Base-by-base conservation (phyloP, 1,140 invertebrate species). In the Heliconius congener region DNA sequence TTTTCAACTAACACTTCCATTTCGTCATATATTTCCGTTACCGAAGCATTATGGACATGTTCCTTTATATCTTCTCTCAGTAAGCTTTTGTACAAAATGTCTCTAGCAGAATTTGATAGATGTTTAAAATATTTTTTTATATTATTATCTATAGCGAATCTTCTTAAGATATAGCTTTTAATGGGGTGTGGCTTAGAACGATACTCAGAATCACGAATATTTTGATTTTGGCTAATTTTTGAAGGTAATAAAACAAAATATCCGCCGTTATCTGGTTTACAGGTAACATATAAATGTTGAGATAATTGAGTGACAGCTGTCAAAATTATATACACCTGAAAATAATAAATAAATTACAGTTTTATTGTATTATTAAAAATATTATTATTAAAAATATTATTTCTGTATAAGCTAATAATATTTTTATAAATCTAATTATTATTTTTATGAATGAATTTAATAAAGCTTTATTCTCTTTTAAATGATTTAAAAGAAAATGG, bases 1-100 rank as follows among this genome's bases (percentile, higher is more conserved):
- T 83, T 83, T 78, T 91, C 90, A 1, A 87, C 84, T 50, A 90
- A 42, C 0, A 37, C 34, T 39, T 81, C 86, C 0, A 85, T 73
- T 19, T 87, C 80, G n/a, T 85, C 73, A 79, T 77, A 70, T 0
- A 1, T 37, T 13, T 18, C 46, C n/a, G 6, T 19, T 71, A 13
- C 50, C 5, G 74, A 1, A 70, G 34, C 16, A 23, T 77, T 34
- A 8, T 71, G 71, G 27, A 34, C 46, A 50, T 37, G 23, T n/a
- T 34, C 66, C 0, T 55, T 50, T 5, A 23, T 73, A 72, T 82
- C 78, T 16, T 80, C 9, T 16, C 78, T 76, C 23, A 84, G 66
- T 70, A 78, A 80, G n/a, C 60, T 74, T 55, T 82, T 84, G 37
- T 80, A 78, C 70, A 74, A 9, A 1, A 16, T 72, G 11, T 50